Conservation (phyloP, 2,113 vertebrate genomes). For the Corydoras maculifer region DNA sequence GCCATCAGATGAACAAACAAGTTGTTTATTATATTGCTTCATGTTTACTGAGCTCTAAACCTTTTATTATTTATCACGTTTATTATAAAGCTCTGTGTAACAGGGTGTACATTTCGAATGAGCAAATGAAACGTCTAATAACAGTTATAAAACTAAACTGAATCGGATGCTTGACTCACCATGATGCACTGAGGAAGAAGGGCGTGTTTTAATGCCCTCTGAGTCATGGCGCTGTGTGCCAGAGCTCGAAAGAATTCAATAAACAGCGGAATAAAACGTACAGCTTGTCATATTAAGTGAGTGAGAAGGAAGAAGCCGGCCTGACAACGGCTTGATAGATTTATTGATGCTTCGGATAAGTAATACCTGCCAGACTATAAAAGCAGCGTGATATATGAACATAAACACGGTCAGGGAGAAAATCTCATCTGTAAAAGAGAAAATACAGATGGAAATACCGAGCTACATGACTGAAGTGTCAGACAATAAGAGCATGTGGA, state of each 20-base stretch:
- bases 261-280: slow-evolving; percentile 27
- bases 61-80: no score
- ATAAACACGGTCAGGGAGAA: slow-evolving; percentile 36
- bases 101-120: neutral
- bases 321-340: slow-evolving; percentile 38
- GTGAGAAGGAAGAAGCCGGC: slow-evolving; percentile 36
- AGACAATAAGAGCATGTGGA: no score
- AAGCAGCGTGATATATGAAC: slow-evolving; percentile 50
- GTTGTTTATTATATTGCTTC: no score
- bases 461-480: no score
- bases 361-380: slow-evolving; percentile 55
- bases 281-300: slow-evolving; percentile 34
- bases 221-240: slow-evolving; percentile 16
- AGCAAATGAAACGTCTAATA: neutral
- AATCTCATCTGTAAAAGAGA: no score
- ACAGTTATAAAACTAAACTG: neutral
- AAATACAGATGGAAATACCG: no score
- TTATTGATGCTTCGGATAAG: slow-evolving; percentile 58
- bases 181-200: neutral
- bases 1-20: no score
- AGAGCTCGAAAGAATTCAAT: neutral
- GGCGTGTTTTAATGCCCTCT: slow-evolving; percentile 15
- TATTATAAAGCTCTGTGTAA: neutral
- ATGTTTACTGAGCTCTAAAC: no score
- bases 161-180: neutral